Conservation (phyloP, 1,140 invertebrate species). For the Doryteuthis pealeii region DNA sequence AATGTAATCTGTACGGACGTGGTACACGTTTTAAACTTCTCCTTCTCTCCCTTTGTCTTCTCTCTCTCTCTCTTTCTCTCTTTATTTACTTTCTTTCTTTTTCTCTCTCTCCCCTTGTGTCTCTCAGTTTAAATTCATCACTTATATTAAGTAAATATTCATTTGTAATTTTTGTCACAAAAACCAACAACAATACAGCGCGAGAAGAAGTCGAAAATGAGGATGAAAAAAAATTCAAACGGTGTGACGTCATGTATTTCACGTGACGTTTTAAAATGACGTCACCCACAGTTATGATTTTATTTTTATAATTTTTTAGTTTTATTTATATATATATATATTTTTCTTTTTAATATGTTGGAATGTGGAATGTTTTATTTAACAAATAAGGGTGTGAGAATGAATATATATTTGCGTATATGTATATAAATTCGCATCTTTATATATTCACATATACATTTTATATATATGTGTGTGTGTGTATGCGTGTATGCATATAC, state of each 20-base stretch:
- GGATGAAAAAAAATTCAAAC: no score
- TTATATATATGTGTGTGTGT: background rate
- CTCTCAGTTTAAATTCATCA: background rate
- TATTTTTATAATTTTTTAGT: background rate
- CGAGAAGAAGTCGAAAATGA: background rate
- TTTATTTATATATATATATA: background rate
- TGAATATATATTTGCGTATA: background rate
- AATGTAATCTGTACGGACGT: background rate
- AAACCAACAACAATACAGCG: conserved; percentile 8
- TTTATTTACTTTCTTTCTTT: background rate
- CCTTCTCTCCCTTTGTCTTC: background rate
- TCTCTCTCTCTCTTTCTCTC: background rate
- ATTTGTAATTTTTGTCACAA: background rate
- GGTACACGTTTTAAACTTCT: background rate
- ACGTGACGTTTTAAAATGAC: background rate
- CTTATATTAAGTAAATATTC: conserved; percentile 5
- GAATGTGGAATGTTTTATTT: background rate
- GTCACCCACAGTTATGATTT: background rate
- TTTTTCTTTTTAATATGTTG: background rate
- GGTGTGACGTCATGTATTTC: background rate
- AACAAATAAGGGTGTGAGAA: background rate
- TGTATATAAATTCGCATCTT: background rate
- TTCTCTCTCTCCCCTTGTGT: no score
- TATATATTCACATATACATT: background rate
- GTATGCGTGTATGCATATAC: background rate